Conservation (phyloP, 2,888 invertebrate genomes). For the Hyppa rectilinea region DNA sequence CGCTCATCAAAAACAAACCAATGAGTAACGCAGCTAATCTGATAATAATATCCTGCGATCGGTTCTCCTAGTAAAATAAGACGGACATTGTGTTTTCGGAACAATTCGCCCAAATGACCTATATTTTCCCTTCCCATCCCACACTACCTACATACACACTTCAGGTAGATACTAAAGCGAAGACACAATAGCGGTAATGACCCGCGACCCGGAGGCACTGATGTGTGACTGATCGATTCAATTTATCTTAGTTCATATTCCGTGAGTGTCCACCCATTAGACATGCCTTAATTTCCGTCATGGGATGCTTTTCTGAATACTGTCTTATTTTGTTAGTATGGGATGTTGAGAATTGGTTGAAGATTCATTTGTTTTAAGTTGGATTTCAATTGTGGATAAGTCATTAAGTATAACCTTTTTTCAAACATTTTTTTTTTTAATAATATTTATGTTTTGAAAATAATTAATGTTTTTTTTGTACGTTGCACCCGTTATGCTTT, state of each 20-base stretch:
- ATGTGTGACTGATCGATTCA: slow-evolving; percentile 61
- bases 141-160: slow-evolving; percentile 11
- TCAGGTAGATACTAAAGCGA: slow-evolving; percentile 37
- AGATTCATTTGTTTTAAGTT: not conserved
- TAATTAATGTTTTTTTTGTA: not conserved
- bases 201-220: slow-evolving; percentile 39
- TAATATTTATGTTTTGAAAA: not conserved
- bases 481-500: not conserved
- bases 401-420: too few relatives aligned
- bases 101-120: slow-evolving; percentile 12
- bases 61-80: not conserved
- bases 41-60: slow-evolving; percentile 6
- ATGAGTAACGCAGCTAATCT: slow-evolving; percentile 1
- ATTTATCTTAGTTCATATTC: slow-evolving; percentile 57
- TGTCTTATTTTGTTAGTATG: slow-evolving; percentile 1
- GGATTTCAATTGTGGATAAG: not conserved
- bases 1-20: not conserved
- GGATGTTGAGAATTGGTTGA: not conserved
- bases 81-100: slow-evolving; percentile 4
- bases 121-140: slow-evolving; percentile 6
- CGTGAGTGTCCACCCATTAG: slow-evolving; percentile 39
- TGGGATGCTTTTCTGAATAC: slow-evolving; percentile 17
- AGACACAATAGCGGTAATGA: slow-evolving; percentile 56
- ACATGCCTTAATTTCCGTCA: slow-evolving; percentile 38
- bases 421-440: too few relatives aligned